Conservation (phyloP, 2,113 vertebrate genomes). For the Saguinus imperator region DNA sequence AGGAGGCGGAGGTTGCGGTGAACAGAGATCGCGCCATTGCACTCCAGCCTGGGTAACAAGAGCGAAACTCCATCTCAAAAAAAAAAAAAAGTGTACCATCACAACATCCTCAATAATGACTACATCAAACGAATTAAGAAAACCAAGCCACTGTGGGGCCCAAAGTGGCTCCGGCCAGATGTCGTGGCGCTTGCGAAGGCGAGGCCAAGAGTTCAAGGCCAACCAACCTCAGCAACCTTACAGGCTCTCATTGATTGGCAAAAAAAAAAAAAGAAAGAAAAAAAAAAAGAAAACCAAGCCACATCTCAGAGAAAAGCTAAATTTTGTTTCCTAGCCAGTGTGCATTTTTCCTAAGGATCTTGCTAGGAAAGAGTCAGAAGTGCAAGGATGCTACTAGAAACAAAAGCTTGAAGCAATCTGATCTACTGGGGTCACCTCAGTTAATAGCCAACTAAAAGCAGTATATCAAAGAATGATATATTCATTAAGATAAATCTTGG, state of each 20-base stretch:
- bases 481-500: not conserved
- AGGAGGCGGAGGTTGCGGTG: too few relatives aligned
- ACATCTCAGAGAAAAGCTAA: conserved; percentile 48
- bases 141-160: conserved; percentile 14
- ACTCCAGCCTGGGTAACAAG: too few relatives aligned
- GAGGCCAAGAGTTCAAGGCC: too few relatives aligned
- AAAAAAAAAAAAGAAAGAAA: too few relatives aligned
- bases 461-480: not conserved
- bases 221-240: too few relatives aligned
- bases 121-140: conserved; percentile 1
- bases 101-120: not conserved
- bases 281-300: conserved; percentile 35
- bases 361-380: conserved; percentile 32
- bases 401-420: not conserved
- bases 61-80: too few relatives aligned
- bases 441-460: not conserved
- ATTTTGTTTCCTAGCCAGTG: conserved; percentile 2
- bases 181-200: too few relatives aligned
- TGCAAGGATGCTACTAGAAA: not conserved
- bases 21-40: too few relatives aligned
- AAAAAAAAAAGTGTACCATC: not conserved
- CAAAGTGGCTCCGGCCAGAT: too few relatives aligned
- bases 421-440: not conserved
- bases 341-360: not conserved
- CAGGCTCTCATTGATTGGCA: too few relatives aligned